Evolutionary conservation across 2,888 invertebrate genomes (phyloP).

Genomic region (Leistus spinibarbis): DNA sequence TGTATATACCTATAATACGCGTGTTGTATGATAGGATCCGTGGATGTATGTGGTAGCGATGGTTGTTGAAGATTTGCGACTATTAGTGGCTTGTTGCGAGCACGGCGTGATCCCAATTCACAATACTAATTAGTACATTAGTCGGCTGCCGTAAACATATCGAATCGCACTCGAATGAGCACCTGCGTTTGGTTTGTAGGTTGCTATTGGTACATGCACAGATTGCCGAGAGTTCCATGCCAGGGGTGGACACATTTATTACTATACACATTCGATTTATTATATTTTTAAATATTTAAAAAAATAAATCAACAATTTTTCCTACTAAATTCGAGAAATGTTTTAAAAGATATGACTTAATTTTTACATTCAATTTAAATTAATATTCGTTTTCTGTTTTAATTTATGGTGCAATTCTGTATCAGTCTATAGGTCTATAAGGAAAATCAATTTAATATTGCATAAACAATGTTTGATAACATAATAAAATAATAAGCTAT

Average conservation of each 20-base stretch:
- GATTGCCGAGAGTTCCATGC: neutral
- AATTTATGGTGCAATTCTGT: too few relatives aligned
- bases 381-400: too few relatives aligned
- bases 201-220: neutral
- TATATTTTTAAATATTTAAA: too few relatives aligned
- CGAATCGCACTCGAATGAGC: slow-evolving; percentile 30
- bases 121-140: slow-evolving; percentile 45
- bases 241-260: neutral
- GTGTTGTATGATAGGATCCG: neutral
- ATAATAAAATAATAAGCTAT: too few relatives aligned
- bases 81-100: slow-evolving; percentile 20
- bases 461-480: too few relatives aligned
- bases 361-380: too few relatives aligned
- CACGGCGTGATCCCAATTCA: slow-evolving; percentile 44
- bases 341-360: too few relatives aligned
- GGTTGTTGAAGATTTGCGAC: slow-evolving; percentile 2
- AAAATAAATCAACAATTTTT: too few relatives aligned
- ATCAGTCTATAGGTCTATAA: too few relatives aligned
- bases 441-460: too few relatives aligned
- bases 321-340: too few relatives aligned
- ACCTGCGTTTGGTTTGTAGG: neutral
- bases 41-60: neutral
- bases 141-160: slow-evolving; percentile 44
- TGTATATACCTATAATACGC: neutral
- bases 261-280: too few relatives aligned